phyloP scores from a whole-genome alignment of 2,888 invertebrate genomes.

The Tenthredo amoena region DNA sequence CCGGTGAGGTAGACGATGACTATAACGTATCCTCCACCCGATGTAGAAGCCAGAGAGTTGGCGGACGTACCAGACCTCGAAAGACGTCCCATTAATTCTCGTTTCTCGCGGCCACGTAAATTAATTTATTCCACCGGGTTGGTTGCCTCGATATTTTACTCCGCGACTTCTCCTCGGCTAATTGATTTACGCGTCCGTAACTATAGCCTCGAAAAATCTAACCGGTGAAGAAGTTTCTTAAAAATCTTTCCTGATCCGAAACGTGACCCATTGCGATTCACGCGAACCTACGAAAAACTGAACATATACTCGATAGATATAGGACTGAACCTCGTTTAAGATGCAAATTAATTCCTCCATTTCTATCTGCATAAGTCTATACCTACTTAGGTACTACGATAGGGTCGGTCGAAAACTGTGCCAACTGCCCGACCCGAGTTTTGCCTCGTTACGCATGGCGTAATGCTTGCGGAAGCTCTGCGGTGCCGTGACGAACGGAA shows the following conservation, averaged over 20 bases:
- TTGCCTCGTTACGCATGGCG: constrained; percentile 43
- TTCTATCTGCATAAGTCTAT: background rate
- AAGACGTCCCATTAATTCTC: constrained; percentile 51
- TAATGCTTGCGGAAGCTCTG: constrained; percentile 41
- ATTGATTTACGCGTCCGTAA: constrained; percentile 45
- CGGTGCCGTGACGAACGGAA: constrained; percentile 37
- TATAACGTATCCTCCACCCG: constrained; percentile 6
- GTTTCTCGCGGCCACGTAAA: constrained; percentile 41
- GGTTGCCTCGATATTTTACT: constrained; percentile 46
- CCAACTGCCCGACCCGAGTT: constrained; percentile 25
- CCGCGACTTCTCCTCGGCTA: constrained; percentile 34
- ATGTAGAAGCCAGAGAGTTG: constrained; percentile 38
- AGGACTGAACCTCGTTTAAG: background rate
- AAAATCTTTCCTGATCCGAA: background rate
- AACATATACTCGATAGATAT: background rate
- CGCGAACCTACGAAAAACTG: background rate
- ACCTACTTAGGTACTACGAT: background rate
- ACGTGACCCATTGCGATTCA: background rate
- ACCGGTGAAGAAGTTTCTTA: background rate
- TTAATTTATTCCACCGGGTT: constrained; percentile 42
- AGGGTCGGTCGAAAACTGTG: constrained; percentile 24
- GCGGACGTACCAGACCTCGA: constrained; percentile 34
- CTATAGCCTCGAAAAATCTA: constrained; percentile 10
- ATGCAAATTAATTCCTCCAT: constrained; percentile 35
- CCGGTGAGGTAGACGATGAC: background rate